phyloP scores from a whole-genome alignment of 2,888 invertebrate genomes.

The Platynereis dumerilii region DNA sequence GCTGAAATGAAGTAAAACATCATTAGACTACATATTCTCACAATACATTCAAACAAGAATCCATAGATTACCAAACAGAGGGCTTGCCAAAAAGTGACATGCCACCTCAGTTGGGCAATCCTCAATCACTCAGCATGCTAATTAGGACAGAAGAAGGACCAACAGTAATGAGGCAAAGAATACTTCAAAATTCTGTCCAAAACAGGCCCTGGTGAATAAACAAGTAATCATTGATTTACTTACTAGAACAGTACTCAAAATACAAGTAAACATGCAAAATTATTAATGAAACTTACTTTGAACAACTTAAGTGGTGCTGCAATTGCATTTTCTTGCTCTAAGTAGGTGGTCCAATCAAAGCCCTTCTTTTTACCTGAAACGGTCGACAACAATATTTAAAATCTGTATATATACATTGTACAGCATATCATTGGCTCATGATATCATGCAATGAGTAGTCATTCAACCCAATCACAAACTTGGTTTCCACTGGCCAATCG shows the following conservation, averaged over 20 bases:
- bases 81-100: background rate
- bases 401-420: background rate
- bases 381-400: background rate
- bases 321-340: conserved; percentile 76
- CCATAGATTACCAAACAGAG: background rate
- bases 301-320: conserved; percentile 77
- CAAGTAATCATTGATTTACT: background rate
- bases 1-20: conserved; percentile 39
- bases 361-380: conserved; percentile 23
- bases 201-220: too few relatives aligned
- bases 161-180: too few relatives aligned
- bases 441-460: too few relatives aligned
- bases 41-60: too few relatives aligned
- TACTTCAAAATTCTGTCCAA: too few relatives aligned
- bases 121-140: too few relatives aligned
- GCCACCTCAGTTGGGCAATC: too few relatives aligned
- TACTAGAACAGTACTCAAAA: background rate
- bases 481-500: too few relatives aligned
- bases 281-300: conserved; percentile 44
- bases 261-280: background rate
- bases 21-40: too few relatives aligned
- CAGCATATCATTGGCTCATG: background rate
- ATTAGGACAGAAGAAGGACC: too few relatives aligned
- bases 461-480: too few relatives aligned
- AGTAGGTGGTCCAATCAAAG: conserved; percentile 80